Base-by-base conservation (phyloP, 2,888 invertebrate species). In the Coelopa pilipes region DNA sequence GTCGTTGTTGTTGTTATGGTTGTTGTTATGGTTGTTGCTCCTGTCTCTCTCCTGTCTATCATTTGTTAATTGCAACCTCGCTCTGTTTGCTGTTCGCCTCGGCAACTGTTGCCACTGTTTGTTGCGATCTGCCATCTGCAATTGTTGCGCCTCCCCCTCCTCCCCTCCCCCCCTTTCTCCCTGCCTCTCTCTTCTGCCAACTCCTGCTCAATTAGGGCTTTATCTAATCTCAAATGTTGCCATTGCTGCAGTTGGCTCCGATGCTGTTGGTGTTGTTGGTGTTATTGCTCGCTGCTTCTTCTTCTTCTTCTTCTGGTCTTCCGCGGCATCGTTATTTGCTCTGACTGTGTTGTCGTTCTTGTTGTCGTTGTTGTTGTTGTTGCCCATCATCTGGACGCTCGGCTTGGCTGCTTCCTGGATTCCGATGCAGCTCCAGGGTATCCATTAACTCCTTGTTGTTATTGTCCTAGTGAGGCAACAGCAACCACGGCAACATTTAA, bases 1-100 rank as follows among this genome's bases (percentile, higher is more conserved):
- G 49, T 49, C 13, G 53, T n/a, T 60, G 60, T 46, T 59, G 45
- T 19, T 57, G 1, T 1, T 45, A 15, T 45, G 24, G 24, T 15
- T 15, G 45, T 15, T 57, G 1, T 1, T 45, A 15, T 45, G 24
- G 24, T n/a, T 15, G 62, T 62, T 34, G 34, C 24, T 62, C 49
- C 74, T 80, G 81, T 81, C 81, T 83, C 67, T 68, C 74, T 47
- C 46, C 46, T 77, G 85, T 83, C 83, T 81, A 81, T 84, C 85
- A 84, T 81, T 84, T 83, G 85, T 82, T 84, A 83, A 83, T 84
- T 84, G 82, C 79, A 74, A 49, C 34, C 66, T 73, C 62, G 68
- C 62, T 62, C 49, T 66, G 45, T 53, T 72, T 72, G 66, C 66
- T 66, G 24, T 60, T 59, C 34, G 66, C 53, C 53, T 59, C 57